Conservation (phyloP, 2,113 vertebrate genomes). For the Eira barbara region DNA sequence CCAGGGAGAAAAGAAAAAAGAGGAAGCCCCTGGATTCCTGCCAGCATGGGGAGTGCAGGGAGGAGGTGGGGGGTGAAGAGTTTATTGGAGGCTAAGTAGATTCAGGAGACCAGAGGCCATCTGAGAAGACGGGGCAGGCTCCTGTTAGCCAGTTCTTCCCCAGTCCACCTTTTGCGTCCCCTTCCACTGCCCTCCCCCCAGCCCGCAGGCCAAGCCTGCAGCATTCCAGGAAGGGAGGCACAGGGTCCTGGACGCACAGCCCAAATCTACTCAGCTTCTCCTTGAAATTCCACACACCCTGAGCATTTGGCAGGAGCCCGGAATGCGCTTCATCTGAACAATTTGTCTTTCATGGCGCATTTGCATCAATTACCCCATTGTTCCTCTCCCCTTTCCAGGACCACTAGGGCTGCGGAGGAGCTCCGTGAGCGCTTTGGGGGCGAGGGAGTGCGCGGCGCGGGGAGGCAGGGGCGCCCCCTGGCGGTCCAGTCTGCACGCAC, state of each 20-base stretch:
- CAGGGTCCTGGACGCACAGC: not conserved
- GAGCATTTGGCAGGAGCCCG: slow-evolving; percentile 49
- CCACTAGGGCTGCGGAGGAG: not conserved
- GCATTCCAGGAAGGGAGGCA: not conserved
- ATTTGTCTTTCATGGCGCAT: slow-evolving; percentile 68
- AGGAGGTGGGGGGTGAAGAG: not conserved
- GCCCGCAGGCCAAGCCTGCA: not conserved
- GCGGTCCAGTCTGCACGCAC: not conserved
- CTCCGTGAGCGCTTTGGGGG: not conserved
- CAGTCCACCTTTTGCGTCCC: not conserved
- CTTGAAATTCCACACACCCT: slow-evolving; percentile 72
- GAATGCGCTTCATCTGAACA: slow-evolving; percentile 62
- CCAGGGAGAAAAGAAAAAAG: not conserved
- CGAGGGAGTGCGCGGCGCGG: rapidly evolving
- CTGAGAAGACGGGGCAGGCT: not conserved
- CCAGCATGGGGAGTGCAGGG: rapidly evolving
- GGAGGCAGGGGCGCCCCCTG: slow-evolving; percentile 27
- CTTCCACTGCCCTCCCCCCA: not conserved
- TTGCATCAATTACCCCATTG: slow-evolving; percentile 68
- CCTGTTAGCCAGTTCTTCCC: not conserved
- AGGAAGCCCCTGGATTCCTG: not conserved
- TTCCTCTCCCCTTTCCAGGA: slow-evolving; percentile 3
- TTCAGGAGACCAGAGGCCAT: not conserved
- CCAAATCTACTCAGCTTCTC: slow-evolving; percentile 43
- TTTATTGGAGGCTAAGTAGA: not conserved